A percentile compares a stretch with the other conserved stretches of the same genome.
Evolutionary conservation across 2,888 invertebrate genomes (phyloP).

Genomic region (Trachelus tabidus): DNA sequence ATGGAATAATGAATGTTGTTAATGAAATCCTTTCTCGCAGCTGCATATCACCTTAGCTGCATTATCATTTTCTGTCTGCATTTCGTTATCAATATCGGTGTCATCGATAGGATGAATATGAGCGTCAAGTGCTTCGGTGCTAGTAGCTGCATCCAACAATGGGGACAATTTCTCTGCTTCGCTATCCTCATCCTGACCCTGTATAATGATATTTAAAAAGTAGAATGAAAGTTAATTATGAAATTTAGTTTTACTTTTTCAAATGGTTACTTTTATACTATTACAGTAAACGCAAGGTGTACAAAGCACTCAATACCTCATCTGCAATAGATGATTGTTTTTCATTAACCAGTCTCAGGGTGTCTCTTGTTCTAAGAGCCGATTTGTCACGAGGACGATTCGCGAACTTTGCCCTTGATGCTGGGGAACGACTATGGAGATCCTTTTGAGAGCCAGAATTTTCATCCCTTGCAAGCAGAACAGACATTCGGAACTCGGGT

Average conservation of each 20-base stretch:
- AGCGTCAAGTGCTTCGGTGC: constrained; percentile 54
- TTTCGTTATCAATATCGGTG: constrained; percentile 60
- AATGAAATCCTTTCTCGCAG: constrained; percentile 41
- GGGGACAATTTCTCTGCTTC: constrained; percentile 87
- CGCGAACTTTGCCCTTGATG: constrained; percentile 50
- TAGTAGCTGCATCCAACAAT: constrained; percentile 69
- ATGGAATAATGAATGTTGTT: neutral
- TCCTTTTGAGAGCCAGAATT: constrained; percentile 62
- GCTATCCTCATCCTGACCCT: constrained; percentile 79
- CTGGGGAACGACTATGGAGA: constrained; percentile 57
- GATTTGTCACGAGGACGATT: constrained; percentile 60
- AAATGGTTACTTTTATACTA: neutral
- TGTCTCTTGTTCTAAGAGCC: constrained; percentile 66
- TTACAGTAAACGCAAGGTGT: neutral
- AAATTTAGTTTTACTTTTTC: neutral
- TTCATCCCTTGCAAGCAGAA: constrained; percentile 76
- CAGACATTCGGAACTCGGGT: constrained; percentile 78
- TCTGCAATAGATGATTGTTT: constrained; percentile 63
- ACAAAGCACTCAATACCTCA: constrained; percentile 44
- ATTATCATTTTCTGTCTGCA: constrained; percentile 55
- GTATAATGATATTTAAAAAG: constrained; percentile 14
- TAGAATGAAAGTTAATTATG: neutral
- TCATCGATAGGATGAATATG: constrained; percentile 55
- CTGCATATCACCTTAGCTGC: constrained; percentile 53
- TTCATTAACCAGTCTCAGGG: constrained; percentile 73